A percentile compares a stretch with the other conserved stretches of the same genome.
phyloP scores from a whole-genome alignment of 2,113 vertebrate species.

The Otus sunia region DNA sequence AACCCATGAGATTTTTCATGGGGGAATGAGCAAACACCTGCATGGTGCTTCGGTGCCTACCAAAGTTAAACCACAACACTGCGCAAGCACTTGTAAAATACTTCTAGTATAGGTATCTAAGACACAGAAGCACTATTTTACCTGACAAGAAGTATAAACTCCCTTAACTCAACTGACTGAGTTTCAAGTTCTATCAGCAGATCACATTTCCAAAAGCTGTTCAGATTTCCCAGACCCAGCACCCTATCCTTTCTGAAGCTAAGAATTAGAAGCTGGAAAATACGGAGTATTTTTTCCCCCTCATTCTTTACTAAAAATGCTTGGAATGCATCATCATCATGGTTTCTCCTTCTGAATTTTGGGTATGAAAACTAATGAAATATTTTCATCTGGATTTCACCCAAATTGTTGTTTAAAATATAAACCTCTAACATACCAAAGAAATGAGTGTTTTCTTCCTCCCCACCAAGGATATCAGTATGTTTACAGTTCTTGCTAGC shows the following conservation, averaged over 20 bases:
- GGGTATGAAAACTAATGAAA: background rate
- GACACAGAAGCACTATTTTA: background rate
- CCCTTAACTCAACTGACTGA: background rate
- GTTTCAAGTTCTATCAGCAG: background rate
- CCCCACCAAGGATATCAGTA: background rate
- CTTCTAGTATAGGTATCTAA: background rate
- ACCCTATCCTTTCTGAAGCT: background rate
- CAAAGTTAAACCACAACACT: background rate
- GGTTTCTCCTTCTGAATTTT: background rate
- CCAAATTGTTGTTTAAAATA: background rate
- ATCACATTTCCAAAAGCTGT: background rate
- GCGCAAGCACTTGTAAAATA: background rate
- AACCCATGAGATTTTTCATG: background rate
- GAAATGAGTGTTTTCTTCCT: background rate
- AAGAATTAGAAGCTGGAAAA: background rate
- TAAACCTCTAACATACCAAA: background rate
- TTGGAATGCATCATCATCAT: background rate
- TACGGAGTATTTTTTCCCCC: fast-evolving
- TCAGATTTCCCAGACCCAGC: background rate
- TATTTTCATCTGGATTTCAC: background rate
- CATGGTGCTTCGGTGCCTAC: background rate
- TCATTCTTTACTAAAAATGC: background rate
- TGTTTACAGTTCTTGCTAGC: background rate
- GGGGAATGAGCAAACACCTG: background rate
- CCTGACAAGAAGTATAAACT: background rate